These are phyloP conservation scores for Nomada ferruginata DNA, from an alignment of 2,888 invertebrate genomes.

Conservation along the genomic window DNA sequence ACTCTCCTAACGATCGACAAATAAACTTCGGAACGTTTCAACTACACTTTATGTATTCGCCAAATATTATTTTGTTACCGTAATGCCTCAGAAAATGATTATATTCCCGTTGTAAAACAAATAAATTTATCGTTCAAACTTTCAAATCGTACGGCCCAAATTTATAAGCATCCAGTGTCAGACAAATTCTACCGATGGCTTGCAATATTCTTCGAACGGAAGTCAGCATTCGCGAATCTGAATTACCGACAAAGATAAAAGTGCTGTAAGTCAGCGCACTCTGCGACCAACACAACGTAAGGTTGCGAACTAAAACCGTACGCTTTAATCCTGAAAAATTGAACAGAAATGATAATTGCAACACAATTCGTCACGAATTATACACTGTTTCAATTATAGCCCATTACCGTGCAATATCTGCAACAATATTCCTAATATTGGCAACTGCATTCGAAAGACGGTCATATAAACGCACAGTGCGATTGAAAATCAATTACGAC, in stretches of 20 bases:
- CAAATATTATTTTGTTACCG: neutral
- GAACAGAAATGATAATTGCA: neutral
- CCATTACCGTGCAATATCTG: neutral
- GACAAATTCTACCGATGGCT: neutral
- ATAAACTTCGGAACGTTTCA: neutral
- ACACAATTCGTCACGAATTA: neutral
- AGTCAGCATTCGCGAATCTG: slow-evolving; percentile 21
- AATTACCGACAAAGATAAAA: slow-evolving; percentile 55
- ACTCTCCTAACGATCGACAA: neutral
- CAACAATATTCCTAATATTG: slow-evolving; percentile 19
- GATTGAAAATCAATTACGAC: slow-evolving; percentile 24
- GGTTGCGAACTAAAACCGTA: slow-evolving; percentile 21
- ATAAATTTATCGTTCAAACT: neutral
- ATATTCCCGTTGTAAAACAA: neutral
- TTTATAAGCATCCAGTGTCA: neutral
- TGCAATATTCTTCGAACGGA: neutral
- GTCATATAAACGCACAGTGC: slow-evolving; percentile 14
- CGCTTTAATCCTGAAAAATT: neutral
- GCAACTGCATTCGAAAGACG: slow-evolving; percentile 16
- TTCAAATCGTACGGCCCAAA: neutral
- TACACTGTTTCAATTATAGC: neutral
- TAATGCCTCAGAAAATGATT: neutral
- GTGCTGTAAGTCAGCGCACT: slow-evolving; percentile 51
- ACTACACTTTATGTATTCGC: neutral
- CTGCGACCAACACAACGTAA: slow-evolving; percentile 15